Conservation (phyloP, 2,888 invertebrate species). For the Prostheceraeus crozeri region DNA sequence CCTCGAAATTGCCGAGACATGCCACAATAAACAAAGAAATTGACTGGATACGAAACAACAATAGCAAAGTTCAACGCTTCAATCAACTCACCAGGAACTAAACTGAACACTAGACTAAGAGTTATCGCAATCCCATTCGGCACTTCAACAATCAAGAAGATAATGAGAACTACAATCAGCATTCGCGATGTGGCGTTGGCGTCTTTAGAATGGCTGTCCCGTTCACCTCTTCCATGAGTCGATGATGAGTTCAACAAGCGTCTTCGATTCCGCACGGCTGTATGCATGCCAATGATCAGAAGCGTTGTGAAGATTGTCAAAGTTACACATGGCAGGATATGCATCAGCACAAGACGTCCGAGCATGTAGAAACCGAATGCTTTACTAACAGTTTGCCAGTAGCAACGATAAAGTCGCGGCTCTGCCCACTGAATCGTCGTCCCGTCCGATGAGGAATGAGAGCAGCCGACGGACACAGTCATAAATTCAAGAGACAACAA, state of each 20-base stretch:
- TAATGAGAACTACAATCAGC: constrained; percentile 58
- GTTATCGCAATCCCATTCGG: constrained; percentile 54
- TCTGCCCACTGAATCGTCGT: too few species aligned
- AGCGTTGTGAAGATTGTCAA: constrained; percentile 79
- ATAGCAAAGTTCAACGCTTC: constrained; percentile 72
- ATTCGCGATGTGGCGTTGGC: constrained; percentile 56
- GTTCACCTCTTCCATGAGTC: too few species aligned
- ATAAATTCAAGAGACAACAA: constrained; percentile 50
- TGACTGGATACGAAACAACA: constrained; percentile 79
- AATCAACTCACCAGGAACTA: background rate
- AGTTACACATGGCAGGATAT: constrained; percentile 77
- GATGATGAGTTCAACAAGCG: constrained; percentile 57
- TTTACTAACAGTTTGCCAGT: too few species aligned
- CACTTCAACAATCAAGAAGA: constrained; percentile 59
- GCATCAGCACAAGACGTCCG: constrained; percentile 82
- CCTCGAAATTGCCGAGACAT: constrained; percentile 92
- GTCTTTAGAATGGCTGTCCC: constrained; percentile 39
- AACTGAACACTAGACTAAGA: constrained; percentile 41
- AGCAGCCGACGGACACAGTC: background rate
- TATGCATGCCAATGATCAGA: constrained; percentile 74
- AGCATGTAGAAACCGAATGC: constrained; percentile 68
- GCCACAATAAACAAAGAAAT: constrained; percentile 89
- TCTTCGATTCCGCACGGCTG: constrained; percentile 71
- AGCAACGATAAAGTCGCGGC: constrained; percentile 19
- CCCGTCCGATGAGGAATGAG: background rate